Conservation (phyloP, 2,113 vertebrate genomes). For the Rhagologus leucostigma region DNA sequence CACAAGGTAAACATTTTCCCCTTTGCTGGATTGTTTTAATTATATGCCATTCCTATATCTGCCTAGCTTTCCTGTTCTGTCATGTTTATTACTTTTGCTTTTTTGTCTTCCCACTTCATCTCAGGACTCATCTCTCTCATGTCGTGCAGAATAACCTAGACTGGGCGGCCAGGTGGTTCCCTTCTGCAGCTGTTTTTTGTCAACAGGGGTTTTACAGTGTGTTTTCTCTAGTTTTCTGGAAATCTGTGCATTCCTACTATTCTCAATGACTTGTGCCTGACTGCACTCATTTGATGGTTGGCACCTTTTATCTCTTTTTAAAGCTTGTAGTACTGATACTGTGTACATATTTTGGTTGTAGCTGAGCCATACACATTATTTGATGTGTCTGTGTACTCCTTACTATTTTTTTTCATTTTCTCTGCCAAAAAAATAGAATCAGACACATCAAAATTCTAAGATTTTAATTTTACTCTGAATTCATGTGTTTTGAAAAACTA, state of each 20-base stretch:
- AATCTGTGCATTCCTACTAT: background rate
- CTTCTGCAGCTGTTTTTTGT: background rate
- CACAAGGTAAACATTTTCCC: background rate
- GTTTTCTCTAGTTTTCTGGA: background rate
- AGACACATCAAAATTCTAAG: background rate
- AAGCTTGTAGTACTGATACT: background rate
- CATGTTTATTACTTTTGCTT: background rate
- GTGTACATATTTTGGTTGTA: background rate
- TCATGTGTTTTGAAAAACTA: background rate
- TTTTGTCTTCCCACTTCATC: background rate
- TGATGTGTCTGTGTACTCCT: background rate
- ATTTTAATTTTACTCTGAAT: background rate
- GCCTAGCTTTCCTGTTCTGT: background rate
- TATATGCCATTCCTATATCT: background rate
- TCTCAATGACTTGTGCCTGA: background rate
- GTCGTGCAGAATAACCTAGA: background rate
- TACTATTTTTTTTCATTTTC: background rate
- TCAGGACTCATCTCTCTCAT: background rate
- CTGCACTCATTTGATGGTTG: background rate
- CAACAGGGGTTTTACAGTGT: background rate
- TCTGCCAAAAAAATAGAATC: background rate
- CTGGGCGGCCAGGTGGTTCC: background rate
- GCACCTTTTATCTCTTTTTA: background rate
- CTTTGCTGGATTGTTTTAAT: background rate
- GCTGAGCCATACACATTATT: background rate